Evolutionary conservation across 2,113 vertebrate species (phyloP), one percentile per base, ranked within the genome.

Genomic region (Trochalopteron elliotii): DNA sequence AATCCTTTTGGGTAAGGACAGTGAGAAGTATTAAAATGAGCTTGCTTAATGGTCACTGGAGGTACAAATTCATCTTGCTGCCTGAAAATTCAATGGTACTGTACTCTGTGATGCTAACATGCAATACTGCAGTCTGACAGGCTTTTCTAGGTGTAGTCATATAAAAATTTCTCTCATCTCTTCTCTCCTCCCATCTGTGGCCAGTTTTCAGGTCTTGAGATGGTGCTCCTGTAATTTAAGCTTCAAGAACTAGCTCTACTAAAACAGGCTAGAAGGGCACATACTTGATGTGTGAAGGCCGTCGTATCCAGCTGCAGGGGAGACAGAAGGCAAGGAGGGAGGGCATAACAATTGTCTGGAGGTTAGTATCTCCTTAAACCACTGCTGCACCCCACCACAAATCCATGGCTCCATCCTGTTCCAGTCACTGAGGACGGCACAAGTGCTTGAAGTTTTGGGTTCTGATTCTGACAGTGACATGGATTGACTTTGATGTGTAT

Each of bases 1-100:
- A 85, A 82, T 79, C 15, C 27, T 82, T 90, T 85, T 52, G 47
- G 20, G 35, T 50, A 55, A 90, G 56, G 56, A 45, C 17, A 68
- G 25, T 61, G 35, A 85, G 21, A 71, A 33, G 15, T 72, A 72
- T 83, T 90, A 83, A 85, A 90, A 92, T 80, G 27, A 90, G 45
- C 18, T 75, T 80, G 1, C 40, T 60, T 82, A 30, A 60, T 12
- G 6, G 39, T 85, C 33, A 90, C 30, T 44, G 30, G 33, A 49
- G 27, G 14, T 68, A 57, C 5, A 85, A 59, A 92, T 79, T 42
- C 20, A 67, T 79, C 23, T 85, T 70, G 20, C 35, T 75, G 28
- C 57, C 74, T 63, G 45, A 85, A 93, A 95, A 50, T 64, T 70
- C 53, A 59, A 4, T 68, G 18, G 30, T 50, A 31, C 15, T 55